Conservation (phyloP, 2,888 invertebrate species). For the Rhogogaster chlorosoma region DNA sequence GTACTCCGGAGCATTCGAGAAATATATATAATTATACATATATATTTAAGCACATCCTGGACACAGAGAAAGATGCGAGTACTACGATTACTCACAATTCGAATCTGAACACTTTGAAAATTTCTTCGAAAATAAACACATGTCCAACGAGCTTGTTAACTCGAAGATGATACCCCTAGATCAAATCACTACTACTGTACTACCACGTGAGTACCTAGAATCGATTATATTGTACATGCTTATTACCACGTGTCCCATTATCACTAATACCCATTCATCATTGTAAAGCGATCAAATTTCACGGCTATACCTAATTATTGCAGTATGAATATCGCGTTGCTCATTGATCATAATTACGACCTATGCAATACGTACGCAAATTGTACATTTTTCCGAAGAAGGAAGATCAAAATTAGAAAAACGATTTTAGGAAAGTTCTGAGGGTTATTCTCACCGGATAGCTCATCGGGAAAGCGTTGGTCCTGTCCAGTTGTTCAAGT, state of each 20-base stretch:
- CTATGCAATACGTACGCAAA: not conserved
- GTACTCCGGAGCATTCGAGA: not conserved
- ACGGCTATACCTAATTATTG: conserved; percentile 29
- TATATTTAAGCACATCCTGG: not conserved
- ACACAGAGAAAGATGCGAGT: not conserved
- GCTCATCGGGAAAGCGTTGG: conserved; percentile 87
- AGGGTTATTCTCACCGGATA: conserved; percentile 79
- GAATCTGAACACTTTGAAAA: not conserved
- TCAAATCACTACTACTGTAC: not conserved
- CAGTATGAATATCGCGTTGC: conserved; percentile 17
- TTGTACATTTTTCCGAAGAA: not conserved
- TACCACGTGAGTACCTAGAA: not conserved
- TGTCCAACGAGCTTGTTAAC: not conserved
- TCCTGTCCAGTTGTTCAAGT: conserved; percentile 88
- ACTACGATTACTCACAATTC: not conserved
- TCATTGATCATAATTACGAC: not conserved
- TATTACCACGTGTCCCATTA: not conserved
- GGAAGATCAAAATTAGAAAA: not conserved
- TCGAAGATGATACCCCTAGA: not conserved
- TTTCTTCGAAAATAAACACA: not conserved
- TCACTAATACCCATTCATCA: not conserved
- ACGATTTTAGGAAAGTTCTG: conserved; percentile 21
- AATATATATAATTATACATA: not conserved
- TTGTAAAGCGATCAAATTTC: not conserved
- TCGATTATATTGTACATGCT: conserved; percentile 4